Base-by-base conservation (phyloP, 2,113 vertebrate species). In the Uropsilus gracilis region DNA sequence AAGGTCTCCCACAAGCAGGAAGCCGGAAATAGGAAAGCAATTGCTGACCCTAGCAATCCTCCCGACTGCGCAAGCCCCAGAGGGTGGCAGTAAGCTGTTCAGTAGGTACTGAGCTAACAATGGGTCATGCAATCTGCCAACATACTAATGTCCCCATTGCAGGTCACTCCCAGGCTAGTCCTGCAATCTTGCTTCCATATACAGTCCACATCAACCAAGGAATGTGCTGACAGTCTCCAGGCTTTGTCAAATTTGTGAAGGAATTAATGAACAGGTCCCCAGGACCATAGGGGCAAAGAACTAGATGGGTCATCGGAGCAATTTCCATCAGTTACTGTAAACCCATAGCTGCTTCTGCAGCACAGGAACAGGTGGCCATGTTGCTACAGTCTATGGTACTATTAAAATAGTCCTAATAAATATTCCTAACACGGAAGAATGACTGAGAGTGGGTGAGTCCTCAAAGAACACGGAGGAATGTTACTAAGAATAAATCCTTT, bases 401-500 rank as follows among this genome's bases (percentile, higher is more conserved):
- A 86, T 68, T 93, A 83, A 86, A 93, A 81, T 76, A 71, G 46
- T 95, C 77, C 78, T 61, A 82, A 72, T 89, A 91, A 91, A 89
- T 89, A 94, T 86, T 78, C 28, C 61, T 94, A 89, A 81, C 57
- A 75, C n/a, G 69, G 44, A 73, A 85, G 73, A 93, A 86, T 94
- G 44, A 95, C 0, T 90, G 26, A 42, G 59, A 88, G 28, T 84
- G 66, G 64, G 76, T 81, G 46, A 86, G 53, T 34, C 76, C 82
- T 90, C 53, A 0, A 89, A 89, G 68, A 95, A 94, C 76, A 92
- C 30, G 26, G 8, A 73, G 18, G n/a, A 94, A 18, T 69, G 26
- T 95, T 85, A 89, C 80, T 86, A 95, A 94, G 61, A 82, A 95
- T 72, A 94, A 37, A n/a, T 13, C 39, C 46, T 81, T 90, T 68